Evolutionary conservation across 2,888 invertebrate species (phyloP), one percentile per base, ranked within the genome.

Genomic region (Tipula vernalis): DNA sequence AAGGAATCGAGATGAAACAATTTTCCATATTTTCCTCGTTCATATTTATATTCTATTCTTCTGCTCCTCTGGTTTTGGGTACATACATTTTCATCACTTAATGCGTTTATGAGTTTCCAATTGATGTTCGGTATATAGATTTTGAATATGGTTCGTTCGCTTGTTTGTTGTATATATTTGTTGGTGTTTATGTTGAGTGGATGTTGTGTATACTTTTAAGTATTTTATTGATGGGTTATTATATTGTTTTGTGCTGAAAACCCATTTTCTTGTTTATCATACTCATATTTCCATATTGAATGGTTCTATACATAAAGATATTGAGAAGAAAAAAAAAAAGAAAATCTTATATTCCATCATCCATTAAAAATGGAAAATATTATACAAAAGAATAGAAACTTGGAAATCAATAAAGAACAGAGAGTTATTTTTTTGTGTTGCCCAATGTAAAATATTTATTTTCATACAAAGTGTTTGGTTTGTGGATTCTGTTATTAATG

Each of bases 101-200:
- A 71, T 71, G 71, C 71, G 71, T 71, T 71, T 71, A 71, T 71
- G 71, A 71, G 28, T 71, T 71, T 71, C 71, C 71, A 71, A 28
- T 71, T 71, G 71, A 71, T 71, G 71, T 71, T 71, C 71, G 71
- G 71, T 71, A 10, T 71, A 28, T 28, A 28, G 15, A 15, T 15
- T 71, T 28, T 71, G 6, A n/a, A 0, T 71, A 28, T 71, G 71
- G 28, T 15, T 71, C 71, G 28, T 28, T 71, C 28, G 18, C 6
- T 57, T 71, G 71, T 71, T 71, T 71, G 71, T 71, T 71, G 71
- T n/a, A n/a, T n/a, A n/a, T n/a, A n/a, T n/a, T n/a, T n/a, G 71
- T 71, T 71, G 71, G 71, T 71, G 71, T 71, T 28, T 71, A 71
- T 71, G 71, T 71, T 71, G 28, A 71, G 71, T 71, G 71, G 71